phyloP scores from a whole-genome alignment of 2,888 invertebrate genomes.

The Netelia fuscicornis region DNA sequence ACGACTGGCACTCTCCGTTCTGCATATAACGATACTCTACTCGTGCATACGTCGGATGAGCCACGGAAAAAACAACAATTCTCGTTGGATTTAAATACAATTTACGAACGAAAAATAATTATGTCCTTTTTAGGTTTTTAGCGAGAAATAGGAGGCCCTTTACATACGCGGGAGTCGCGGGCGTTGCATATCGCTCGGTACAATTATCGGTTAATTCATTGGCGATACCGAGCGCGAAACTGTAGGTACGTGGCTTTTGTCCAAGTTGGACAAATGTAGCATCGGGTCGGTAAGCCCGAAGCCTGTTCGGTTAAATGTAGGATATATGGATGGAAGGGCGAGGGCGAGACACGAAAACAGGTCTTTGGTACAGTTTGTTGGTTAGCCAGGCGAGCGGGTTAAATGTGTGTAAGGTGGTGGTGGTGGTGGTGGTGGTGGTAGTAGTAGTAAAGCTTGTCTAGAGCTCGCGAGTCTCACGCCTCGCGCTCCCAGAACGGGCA shows the following conservation, averaged over 20 bases:
- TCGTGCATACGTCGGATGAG: neutral
- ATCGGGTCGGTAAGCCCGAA: slow-evolving; percentile 1
- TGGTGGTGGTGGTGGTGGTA: too few species aligned
- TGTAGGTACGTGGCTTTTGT: neutral
- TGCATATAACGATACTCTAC: neutral
- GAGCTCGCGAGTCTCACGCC: slow-evolving; percentile 23
- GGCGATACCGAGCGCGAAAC: neutral
- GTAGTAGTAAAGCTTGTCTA: slow-evolving; percentile 1
- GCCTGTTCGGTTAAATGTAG: slow-evolving; percentile 2
- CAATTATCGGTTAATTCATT: neutral
- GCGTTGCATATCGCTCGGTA: too few species aligned
- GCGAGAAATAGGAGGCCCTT: too few species aligned
- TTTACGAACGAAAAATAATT: too few species aligned
- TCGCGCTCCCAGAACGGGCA: slow-evolving; percentile 15
- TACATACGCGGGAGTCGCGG: too few species aligned
- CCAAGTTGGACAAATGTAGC: neutral
- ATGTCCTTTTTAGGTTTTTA: too few species aligned
- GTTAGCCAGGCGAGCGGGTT: slow-evolving; percentile 28
- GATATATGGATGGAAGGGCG: slow-evolving; percentile 18
- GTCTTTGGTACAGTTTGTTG: slow-evolving; percentile 48
- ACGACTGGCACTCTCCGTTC: neutral
- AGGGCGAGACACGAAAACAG: slow-evolving; percentile 28
- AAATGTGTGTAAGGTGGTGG: neutral
- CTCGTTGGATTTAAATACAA: too few species aligned
- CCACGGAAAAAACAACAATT: too few species aligned